Evolutionary conservation across 2,113 vertebrate genomes (phyloP).

Genomic region (Anseranas semipalmata): DNA sequence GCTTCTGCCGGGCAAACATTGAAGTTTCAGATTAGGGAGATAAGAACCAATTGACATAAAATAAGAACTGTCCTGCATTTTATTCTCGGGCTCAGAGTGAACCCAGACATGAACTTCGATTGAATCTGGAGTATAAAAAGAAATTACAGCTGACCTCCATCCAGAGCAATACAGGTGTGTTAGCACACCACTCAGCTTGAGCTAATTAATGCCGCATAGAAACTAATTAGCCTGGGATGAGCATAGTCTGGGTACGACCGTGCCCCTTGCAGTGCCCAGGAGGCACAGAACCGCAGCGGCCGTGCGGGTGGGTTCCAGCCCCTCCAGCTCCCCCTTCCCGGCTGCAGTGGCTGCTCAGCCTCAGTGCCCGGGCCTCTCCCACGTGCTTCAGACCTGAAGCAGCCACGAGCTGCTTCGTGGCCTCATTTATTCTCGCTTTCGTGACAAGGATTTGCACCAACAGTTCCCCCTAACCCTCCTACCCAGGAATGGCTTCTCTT

Average conservation of each 20-base stretch:
- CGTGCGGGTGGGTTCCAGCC: fast-evolving
- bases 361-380: too few relatives aligned
- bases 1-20: constrained; percentile 25
- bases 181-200: not conserved
- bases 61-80: not conserved
- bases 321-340: not conserved
- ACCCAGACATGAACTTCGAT: not conserved
- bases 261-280: fast-evolving
- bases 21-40: constrained; percentile 40
- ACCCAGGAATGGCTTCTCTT: not conserved
- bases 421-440: too few relatives aligned
- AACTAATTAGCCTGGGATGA: not conserved
- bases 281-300: fast-evolving
- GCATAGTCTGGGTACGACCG: not conserved
- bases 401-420: too few relatives aligned
- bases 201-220: constrained; percentile 13
- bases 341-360: not conserved
- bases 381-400: too few relatives aligned
- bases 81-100: not conserved
- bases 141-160: not conserved
- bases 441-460: not conserved
- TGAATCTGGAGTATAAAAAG: not conserved
- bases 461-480: not conserved
- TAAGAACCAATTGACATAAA: constrained; percentile 21
- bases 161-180: not conserved